Percentiles rank a stretch among this genome's conserved stretches.
Conservation (phyloP, 1,140 invertebrate species). For the Oscheius sp. region DNA sequence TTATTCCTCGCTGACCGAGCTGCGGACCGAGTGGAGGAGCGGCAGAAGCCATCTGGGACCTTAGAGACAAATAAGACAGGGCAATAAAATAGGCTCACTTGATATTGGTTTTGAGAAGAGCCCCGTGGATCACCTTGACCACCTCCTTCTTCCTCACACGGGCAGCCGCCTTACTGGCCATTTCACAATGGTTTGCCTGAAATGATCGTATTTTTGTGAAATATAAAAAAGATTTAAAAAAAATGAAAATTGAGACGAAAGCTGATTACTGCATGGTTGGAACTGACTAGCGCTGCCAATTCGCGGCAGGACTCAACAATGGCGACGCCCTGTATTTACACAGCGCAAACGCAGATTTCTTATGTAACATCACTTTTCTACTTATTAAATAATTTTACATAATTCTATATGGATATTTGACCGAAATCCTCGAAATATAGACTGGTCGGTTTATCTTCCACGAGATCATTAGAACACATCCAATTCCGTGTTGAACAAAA, state of each 20-base stretch:
- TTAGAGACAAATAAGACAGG: constrained; percentile 34
- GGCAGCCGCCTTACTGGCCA: constrained; percentile 39
- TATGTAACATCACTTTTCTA: neutral
- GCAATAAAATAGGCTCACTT: constrained; percentile 41
- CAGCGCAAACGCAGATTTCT: too few species aligned
- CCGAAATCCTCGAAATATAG: too few species aligned
- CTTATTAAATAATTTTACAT: neutral
- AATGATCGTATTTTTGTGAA: neutral
- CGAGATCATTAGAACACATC: too few species aligned
- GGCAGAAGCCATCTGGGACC: constrained; percentile 59
- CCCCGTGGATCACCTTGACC: constrained; percentile 49
- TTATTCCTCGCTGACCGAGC: constrained; percentile 75
- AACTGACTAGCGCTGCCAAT: too few species aligned
- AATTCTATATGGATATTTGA: too few species aligned
- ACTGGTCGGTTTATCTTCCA: too few species aligned
- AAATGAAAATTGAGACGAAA: too few species aligned
- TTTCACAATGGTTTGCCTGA: too few species aligned
- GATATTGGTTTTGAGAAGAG: constrained; percentile 51
- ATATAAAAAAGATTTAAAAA: neutral
- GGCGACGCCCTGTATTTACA: too few species aligned
- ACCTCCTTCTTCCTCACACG: constrained; percentile 51
- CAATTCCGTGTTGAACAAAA: too few species aligned
- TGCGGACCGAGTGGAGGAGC: constrained; percentile 58
- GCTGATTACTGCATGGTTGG: too few species aligned
- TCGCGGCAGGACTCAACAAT: too few species aligned